Conservation (phyloP, 2,113 vertebrate genomes). For the Anoplopoma fimbria region DNA sequence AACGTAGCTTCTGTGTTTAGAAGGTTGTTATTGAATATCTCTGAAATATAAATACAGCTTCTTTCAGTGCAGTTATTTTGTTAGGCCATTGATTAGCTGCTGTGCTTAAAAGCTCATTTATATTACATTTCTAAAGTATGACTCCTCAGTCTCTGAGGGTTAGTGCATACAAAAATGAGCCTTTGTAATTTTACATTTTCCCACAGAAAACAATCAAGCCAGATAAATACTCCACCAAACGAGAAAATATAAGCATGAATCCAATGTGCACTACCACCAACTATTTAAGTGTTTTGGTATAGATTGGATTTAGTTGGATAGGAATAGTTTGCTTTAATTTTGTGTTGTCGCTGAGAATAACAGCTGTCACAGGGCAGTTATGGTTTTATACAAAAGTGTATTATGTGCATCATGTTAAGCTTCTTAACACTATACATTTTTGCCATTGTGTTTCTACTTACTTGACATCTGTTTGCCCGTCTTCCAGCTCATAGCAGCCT, state of each 20-base stretch:
- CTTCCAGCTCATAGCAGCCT: conserved; percentile 83
- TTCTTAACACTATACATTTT: neutral
- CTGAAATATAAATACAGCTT: neutral
- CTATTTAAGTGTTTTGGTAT: neutral
- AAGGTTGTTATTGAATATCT: conserved; percentile 1
- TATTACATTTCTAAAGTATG: neutral
- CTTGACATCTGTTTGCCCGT: neutral
- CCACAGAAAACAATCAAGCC: neutral
- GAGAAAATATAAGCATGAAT: neutral
- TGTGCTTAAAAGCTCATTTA: neutral
- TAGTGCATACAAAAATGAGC: neutral
- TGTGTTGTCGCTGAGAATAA: neutral
- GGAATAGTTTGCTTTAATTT: neutral
- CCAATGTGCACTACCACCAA: neutral
- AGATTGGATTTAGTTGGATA: neutral
- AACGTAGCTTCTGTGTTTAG: neutral
- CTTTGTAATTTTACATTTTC: neutral
- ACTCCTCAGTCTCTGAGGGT: neutral
- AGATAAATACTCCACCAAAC: neutral
- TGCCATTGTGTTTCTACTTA: neutral
- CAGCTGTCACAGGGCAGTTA: neutral
- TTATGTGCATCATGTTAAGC: neutral
- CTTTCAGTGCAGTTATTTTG: neutral
- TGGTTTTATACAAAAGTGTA: neutral
- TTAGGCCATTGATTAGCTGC: conserved; percentile 7